These are phyloP conservation scores for Spea bombifrons DNA, from an alignment of 2,113 vertebrate species.

Conservation along the genomic window DNA sequence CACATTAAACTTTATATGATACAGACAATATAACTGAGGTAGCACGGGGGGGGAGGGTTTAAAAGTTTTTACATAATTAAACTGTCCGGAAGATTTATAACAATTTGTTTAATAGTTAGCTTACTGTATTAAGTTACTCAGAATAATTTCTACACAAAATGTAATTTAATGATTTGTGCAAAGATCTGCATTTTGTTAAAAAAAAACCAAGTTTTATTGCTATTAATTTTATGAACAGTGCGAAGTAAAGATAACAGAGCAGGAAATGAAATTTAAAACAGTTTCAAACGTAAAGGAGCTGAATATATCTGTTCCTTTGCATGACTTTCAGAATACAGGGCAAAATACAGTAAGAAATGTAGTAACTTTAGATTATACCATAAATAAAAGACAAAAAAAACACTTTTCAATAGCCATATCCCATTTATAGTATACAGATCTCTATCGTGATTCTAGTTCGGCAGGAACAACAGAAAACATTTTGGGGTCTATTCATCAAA, in stretches of 20 bases:
- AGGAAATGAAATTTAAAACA: conserved; percentile 4
- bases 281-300: not conserved
- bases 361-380: too few relatives aligned
- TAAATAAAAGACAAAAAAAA: too few relatives aligned
- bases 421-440: too few relatives aligned
- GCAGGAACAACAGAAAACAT: too few relatives aligned
- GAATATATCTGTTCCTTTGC: not conserved
- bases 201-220: conserved; percentile 32
- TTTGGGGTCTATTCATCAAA: too few relatives aligned
- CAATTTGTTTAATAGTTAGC: conserved; percentile 12
- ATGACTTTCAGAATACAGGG: too few relatives aligned
- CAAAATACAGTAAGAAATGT: too few relatives aligned
- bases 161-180: conserved; percentile 22
- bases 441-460: too few relatives aligned
- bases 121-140: conserved; percentile 14
- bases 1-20: conserved; percentile 30
- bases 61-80: conserved; percentile 14
- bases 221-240: conserved; percentile 27
- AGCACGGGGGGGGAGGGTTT: not conserved
- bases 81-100: conserved; percentile 30
- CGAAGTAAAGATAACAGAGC: conserved; percentile 22
- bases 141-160: conserved; percentile 16
- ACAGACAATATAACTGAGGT: conserved; percentile 14
- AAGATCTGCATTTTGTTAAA: conserved; percentile 10
- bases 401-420: too few relatives aligned